Evolutionary conservation across 2,888 invertebrate genomes (phyloP).

Genomic region (Lysandra coridon): DNA sequence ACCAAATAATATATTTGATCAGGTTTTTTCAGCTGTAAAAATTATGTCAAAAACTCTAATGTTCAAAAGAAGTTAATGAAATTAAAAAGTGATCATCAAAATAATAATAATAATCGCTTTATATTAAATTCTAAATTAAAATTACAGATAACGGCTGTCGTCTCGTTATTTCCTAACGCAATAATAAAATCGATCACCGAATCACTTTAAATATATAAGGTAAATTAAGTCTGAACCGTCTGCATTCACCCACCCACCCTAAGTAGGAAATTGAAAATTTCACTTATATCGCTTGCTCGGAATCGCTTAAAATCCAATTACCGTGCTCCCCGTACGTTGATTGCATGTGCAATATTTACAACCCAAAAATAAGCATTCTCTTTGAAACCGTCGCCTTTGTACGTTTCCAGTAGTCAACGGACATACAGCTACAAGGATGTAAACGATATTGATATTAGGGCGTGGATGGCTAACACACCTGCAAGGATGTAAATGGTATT

Average conservation of each 20-base stretch:
- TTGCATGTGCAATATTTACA: constrained; percentile 44
- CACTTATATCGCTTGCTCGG: constrained; percentile 44
- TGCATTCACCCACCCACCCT: constrained; percentile 37
- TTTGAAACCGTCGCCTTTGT: constrained; percentile 1
- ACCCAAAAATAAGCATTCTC: constrained; percentile 15
- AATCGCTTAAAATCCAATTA: constrained; percentile 41
- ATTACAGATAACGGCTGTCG: no score
- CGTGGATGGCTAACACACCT: no score
- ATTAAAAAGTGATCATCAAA: no score
- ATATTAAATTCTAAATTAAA: no score
- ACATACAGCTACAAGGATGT: no score
- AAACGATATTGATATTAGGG: no score
- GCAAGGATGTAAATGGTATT: not conserved
- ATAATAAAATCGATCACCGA: not conserved
- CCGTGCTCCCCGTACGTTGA: constrained; percentile 41
- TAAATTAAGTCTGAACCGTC: constrained; percentile 34
- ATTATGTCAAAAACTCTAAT: no score
- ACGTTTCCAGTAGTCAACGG: not conserved
- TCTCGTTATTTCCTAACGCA: not conserved
- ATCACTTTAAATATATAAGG: not conserved
- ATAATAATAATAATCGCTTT: no score
- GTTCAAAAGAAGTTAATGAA: no score
- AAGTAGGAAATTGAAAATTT: constrained; percentile 42
- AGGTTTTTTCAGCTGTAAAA: no score
- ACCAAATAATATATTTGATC: no score